These are phyloP conservation scores for Metellina segmentata DNA, from an alignment of 2,888 invertebrate genomes.

Conservation along the genomic window DNA sequence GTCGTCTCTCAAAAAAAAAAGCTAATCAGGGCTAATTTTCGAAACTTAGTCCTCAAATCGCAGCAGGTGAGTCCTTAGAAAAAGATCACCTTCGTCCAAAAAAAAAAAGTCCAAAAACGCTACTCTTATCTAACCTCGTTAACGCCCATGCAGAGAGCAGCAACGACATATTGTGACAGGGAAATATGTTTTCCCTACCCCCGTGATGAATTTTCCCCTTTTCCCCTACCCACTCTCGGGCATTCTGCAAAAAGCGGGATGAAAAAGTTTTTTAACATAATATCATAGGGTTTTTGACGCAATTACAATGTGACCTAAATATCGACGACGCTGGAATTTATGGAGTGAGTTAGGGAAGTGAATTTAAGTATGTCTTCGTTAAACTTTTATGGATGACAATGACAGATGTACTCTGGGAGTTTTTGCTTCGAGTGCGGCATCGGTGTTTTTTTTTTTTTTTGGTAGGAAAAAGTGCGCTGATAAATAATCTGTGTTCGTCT, in stretches of 20 bases:
- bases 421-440: background rate
- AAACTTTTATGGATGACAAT: background rate
- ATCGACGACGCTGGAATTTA: background rate
- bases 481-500: no score
- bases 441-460: no score
- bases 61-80: conserved; percentile 55
- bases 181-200: conserved; percentile 43
- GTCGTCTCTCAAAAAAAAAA: conserved; percentile 55
- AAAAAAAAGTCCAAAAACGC: conserved; percentile 47
- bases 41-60: conserved; percentile 56
- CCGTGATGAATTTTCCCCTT: conserved; percentile 48
- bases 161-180: conserved; percentile 51
- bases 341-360: background rate
- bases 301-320: conserved; percentile 21
- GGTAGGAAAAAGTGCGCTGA: no score
- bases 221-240: background rate
- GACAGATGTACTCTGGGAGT: background rate
- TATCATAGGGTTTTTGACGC: conserved; percentile 21
- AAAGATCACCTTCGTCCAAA: conserved; percentile 61
- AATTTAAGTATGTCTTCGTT: background rate
- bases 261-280: conserved; percentile 4
- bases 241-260: background rate
- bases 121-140: conserved; percentile 68
- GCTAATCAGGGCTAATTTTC: conserved; percentile 74
- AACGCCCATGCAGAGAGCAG: conserved; percentile 59